These are phyloP conservation scores for Urechis unicinctus DNA, from an alignment of 2,888 invertebrate species.

Conservation along the genomic window DNA sequence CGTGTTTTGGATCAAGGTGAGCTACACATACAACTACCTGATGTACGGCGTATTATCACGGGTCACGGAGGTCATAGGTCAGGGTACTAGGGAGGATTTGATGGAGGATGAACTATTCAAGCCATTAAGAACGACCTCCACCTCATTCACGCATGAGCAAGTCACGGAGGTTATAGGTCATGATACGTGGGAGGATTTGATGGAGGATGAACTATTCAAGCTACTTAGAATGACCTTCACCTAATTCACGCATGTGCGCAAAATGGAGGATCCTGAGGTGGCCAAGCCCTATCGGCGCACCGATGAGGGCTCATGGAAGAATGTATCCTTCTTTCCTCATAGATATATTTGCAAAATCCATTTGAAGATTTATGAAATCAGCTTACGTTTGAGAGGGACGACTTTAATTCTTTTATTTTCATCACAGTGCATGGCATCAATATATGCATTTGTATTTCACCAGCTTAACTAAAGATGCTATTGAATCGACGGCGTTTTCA, in stretches of 20 bases:
- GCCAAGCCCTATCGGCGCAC: slow-evolving; percentile 22
- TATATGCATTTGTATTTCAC: no score
- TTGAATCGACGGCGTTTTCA: no score
- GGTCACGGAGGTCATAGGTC: slow-evolving; percentile 30
- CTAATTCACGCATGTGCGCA: slow-evolving; percentile 18
- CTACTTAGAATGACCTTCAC: no score
- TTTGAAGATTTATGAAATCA: no score
- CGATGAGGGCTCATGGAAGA: slow-evolving; percentile 1
- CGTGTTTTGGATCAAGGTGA: slow-evolving; percentile 22
- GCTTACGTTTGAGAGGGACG: no score
- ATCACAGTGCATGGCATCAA: no score
- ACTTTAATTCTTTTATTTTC: no score
- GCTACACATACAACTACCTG: slow-evolving; percentile 35
- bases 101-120: slow-evolving; percentile 28
- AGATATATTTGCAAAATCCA: no score
- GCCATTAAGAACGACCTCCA: slow-evolving; percentile 33
- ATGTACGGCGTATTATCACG: slow-evolving; percentile 38
- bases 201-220: no score
- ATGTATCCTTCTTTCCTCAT: slow-evolving; percentile 7
- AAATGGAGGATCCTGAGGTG: slow-evolving; percentile 14
- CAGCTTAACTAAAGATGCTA: no score
- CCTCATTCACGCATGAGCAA: slow-evolving; percentile 35
- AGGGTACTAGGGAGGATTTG: slow-evolving; percentile 34
- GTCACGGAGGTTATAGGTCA: no score
- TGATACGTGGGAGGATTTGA: no score